Base-by-base conservation (phyloP, 2,888 invertebrate species). In the Drosophila fulvimacula region DNA sequence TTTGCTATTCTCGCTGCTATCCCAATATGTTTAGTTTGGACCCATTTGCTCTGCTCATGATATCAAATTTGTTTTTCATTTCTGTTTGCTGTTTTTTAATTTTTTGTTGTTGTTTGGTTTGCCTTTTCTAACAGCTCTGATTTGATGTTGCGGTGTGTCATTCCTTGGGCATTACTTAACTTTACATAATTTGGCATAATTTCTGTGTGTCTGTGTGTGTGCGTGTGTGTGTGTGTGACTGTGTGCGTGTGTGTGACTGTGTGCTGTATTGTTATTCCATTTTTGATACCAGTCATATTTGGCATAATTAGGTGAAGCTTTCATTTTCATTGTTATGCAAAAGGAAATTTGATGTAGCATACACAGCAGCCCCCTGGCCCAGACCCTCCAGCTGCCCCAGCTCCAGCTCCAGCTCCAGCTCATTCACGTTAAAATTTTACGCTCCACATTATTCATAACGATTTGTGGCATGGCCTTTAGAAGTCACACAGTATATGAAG, bases 381-480 rank as follows among this genome's bases (percentile, higher is more conserved):
- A 0, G 9, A n/a, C 10, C 0, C 7, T 3, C 9, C n/a, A 38
- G 4, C 15, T 3, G 11, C 5, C 17, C 13, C 24, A 4, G 3
- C 13, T 13, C 21, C 42, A 21, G 42, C 42, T 42, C 2, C n/a
- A 9, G 1, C 27, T 2, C 5, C n/a, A n/a, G 15, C 34, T 21
- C 46, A n/a, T 17, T 17, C 42, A 36, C 46, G 46, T 46, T 51
- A 15, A 67, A 49, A 76, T 69, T 65, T 66, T 64, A 57, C 55
- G 61, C 65, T 62, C 32, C 30, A 74, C 83, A 73, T 83, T 82
- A 81, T 83, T 81, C 83, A 76, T 68, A 77, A 73, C 73, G 73
- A 68, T 73, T 75, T 72, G 67, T 63, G 82, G 77, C 30, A 52
- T 58, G 42, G 73, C 42, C 49, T 27, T 24, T 53, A 36, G 52